Evolutionary conservation across 2,113 vertebrate species (phyloP), one percentile per base, ranked within the genome.

Genomic region (Pycnonotus jocosus): DNA sequence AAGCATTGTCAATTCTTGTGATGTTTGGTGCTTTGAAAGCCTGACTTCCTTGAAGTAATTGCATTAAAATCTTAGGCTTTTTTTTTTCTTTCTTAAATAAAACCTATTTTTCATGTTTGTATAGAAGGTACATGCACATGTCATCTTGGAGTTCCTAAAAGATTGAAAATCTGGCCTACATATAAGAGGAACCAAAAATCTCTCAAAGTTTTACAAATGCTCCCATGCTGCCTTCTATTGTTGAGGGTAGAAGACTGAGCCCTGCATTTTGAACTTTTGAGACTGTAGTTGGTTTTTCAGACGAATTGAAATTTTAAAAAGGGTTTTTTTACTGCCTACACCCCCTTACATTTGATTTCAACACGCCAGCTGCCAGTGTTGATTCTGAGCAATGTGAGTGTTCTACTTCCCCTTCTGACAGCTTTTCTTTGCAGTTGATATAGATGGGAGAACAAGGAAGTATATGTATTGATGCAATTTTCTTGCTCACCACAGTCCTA

Each of bases 391-490:
- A 84, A 27, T 18, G 15, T 24, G 38, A 86, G 35, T 71, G 61
- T 79, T 79, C 65, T 76, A 62, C 93, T 97, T 94, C 82, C 72
- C 73, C 53, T 92, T 93, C 12, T 21, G 73, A 56, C 23, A 91
- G 47, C 58, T 82, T 84, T 82, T 21, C 57, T 78, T 88, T 95
- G 45, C 50, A 79, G 87, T 79, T 86, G 45, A 48, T 68, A 28
- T 6, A 83, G 37, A 57, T 64, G 40, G 54, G 50, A 81, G 77
- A 93, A 90, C 5, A 62, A 94, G 84, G 91, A 96, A 94, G 90
- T 70, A 54, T 35, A 33, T 20, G 31, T 51, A 62, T 71, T 79
- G 56, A 80, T 93, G 70, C 72, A 78, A 50, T 92, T 90, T 70
- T 74, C 69, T 77, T 48, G 24, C 68, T 96, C 15, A 28, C 53